A percentile compares a stretch with the other conserved stretches of the same genome.
These are phyloP conservation scores for Ditylenchus dipsaci DNA, from an alignment of 1,140 invertebrate genomes.

Conservation along the genomic window DNA sequence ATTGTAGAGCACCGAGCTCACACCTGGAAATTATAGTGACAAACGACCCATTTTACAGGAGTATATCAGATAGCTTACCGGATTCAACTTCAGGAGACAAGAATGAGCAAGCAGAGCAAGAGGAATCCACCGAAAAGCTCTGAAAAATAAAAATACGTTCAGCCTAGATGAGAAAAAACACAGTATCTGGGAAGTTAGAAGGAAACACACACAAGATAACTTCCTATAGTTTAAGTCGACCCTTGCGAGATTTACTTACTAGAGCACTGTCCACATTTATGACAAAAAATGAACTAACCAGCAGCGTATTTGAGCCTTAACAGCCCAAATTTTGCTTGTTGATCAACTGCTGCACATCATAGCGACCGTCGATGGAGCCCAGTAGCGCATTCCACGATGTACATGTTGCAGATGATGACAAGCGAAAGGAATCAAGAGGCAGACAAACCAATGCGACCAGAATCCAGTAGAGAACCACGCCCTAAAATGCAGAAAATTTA, in stretches of 20 bases:
- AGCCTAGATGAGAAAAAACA: too few relatives aligned
- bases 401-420: conserved; percentile 7
- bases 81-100: conserved; percentile 4
- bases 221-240: too few relatives aligned
- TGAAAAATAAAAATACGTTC: conserved; percentile 9
- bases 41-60: too few relatives aligned
- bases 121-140: conserved; percentile 16
- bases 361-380: conserved; percentile 20
- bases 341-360: conserved; percentile 22
- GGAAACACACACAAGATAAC: too few relatives aligned
- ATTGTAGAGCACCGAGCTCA: conserved; percentile 17
- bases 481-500: too few relatives aligned
- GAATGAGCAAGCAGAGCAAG: conserved; percentile 14
- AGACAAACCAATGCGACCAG: conserved; percentile 17
- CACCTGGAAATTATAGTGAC: conserved; percentile 1
- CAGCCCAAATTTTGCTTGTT: conserved; percentile 11
- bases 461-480: conserved; percentile 10
- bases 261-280: too few relatives aligned
- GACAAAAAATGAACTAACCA: neutral
- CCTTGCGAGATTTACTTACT: too few relatives aligned
- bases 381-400: conserved; percentile 16
- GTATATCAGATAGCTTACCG: too few relatives aligned
- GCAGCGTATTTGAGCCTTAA: conserved; percentile 21
- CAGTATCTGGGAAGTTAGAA: too few relatives aligned
- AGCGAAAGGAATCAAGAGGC: conserved; percentile 5